Percentiles rank a stretch among this genome's conserved stretches.
These are phyloP conservation scores for Aldabrachelys gigantea DNA, from an alignment of 2,113 vertebrate species.

Conservation along the genomic window DNA sequence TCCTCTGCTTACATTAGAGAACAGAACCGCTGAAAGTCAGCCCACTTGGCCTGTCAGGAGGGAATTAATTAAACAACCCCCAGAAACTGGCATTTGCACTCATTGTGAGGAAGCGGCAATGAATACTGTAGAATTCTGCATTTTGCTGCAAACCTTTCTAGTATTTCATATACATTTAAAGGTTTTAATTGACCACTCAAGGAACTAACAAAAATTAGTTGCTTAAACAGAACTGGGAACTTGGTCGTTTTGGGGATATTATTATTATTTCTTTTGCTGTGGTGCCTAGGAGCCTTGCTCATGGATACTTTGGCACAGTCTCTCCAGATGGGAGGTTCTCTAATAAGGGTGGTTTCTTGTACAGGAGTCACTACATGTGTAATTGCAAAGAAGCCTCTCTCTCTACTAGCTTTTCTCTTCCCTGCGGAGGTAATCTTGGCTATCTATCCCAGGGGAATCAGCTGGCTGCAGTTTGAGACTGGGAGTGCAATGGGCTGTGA, in stretches of 20 bases:
- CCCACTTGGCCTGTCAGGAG: not conserved
- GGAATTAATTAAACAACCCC: not conserved
- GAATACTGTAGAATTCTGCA: not conserved
- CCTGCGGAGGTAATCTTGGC: not conserved
- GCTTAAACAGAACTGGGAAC: not conserved
- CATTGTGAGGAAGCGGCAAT: not conserved
- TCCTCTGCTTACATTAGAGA: not conserved
- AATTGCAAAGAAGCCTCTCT: not conserved
- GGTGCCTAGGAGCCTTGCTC: not conserved
- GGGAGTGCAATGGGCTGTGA: not conserved
- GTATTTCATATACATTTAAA: not conserved
- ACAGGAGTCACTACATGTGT: not conserved
- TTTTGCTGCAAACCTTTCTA: not conserved
- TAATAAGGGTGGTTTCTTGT: not conserved
- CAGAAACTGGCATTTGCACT: not conserved
- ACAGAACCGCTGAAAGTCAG: not conserved
- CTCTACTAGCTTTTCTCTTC: not conserved
- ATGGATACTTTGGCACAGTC: not conserved
- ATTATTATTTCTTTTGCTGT: not conserved
- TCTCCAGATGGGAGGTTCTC: not conserved
- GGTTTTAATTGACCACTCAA: not conserved
- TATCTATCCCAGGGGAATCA: not conserved
- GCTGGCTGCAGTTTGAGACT: not conserved
- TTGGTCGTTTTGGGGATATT: not conserved
- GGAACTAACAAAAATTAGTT: not conserved